phyloP scores from a whole-genome alignment of 2,797 vertebrate species.

The Sebastes itinus region DNA sequence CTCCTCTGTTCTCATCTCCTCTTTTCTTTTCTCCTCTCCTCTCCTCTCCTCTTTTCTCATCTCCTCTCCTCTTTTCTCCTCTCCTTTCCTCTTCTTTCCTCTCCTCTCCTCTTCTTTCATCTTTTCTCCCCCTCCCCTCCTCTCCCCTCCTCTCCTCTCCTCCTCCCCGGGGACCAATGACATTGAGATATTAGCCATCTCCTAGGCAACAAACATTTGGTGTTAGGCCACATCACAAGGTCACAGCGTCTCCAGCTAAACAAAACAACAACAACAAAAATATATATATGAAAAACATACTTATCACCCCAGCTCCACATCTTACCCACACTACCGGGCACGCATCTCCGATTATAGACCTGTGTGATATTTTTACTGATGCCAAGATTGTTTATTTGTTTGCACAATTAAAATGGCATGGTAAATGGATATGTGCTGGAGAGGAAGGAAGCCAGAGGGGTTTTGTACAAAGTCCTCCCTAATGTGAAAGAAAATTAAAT shows the following conservation, averaged over 20 bases:
- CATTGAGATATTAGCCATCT: conserved; percentile 82
- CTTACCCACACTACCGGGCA: neutral
- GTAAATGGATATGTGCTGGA: neutral
- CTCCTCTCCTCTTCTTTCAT: neutral
- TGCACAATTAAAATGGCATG: neutral
- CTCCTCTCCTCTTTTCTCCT: neutral
- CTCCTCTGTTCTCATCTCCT: conserved; percentile 4
- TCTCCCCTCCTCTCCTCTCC: neutral
- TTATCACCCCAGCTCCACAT: neutral
- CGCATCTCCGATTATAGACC: neutral
- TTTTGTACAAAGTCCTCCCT: neutral
- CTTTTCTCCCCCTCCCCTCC: neutral
- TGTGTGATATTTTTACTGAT: neutral
- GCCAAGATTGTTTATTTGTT: neutral
- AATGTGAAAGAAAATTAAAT: neutral
- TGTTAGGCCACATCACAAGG: conserved; percentile 71
- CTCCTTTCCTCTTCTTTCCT: neutral
- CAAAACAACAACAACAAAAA: conserved; percentile 30
- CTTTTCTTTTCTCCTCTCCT: neutral
- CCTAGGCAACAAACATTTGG: conserved; percentile 82
- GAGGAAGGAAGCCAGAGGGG: neutral
- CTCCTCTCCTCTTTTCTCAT: neutral
- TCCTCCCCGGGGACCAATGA: conserved; percentile 62
- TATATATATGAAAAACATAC: neutral
- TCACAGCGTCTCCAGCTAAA: conserved; percentile 55